phyloP scores from a whole-genome alignment of 2,888 invertebrate species.

The Epiblema foenella region DNA sequence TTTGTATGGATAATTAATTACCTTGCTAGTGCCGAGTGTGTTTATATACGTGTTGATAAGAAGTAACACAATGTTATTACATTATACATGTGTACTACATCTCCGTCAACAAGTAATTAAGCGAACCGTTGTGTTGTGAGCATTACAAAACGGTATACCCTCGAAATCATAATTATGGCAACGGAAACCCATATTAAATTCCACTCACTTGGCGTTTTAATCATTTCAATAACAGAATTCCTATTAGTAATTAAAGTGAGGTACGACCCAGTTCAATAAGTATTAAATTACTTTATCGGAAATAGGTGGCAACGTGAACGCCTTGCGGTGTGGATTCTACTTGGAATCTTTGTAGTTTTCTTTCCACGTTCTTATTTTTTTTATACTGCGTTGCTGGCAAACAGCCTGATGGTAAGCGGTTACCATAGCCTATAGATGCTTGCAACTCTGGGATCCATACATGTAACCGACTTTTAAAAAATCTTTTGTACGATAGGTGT shows the following conservation, averaged over 20 bases:
- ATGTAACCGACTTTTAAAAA: no score
- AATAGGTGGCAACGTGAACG: conserved; percentile 27
- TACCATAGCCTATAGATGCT: no score
- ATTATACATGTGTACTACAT: not conserved
- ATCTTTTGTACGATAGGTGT: no score
- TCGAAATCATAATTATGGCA: conserved; percentile 11
- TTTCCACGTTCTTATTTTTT: no score
- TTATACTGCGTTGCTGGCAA: no score
- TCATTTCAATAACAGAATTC: conserved; percentile 37
- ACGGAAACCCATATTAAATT: conserved; percentile 31
- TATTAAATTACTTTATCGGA: conserved; percentile 32
- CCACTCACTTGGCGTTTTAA: conserved; percentile 17
- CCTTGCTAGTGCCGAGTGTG: no score
- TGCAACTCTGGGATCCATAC: no score
- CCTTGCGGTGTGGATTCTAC: conserved; percentile 9
- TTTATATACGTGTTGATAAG: not conserved
- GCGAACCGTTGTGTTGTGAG: not conserved
- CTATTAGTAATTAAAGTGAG: conserved; percentile 28
- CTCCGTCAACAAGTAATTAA: not conserved
- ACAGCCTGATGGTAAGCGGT: no score
- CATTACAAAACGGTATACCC: conserved; percentile 9
- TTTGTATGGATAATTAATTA: no score
- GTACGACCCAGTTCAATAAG: conserved; percentile 30
- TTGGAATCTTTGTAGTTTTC: not conserved
- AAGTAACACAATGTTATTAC: not conserved